Percentiles rank a stretch among this genome's conserved stretches.
Conservation (phyloP, 2,113 vertebrate genomes). For the Pseudopipra pipra region DNA sequence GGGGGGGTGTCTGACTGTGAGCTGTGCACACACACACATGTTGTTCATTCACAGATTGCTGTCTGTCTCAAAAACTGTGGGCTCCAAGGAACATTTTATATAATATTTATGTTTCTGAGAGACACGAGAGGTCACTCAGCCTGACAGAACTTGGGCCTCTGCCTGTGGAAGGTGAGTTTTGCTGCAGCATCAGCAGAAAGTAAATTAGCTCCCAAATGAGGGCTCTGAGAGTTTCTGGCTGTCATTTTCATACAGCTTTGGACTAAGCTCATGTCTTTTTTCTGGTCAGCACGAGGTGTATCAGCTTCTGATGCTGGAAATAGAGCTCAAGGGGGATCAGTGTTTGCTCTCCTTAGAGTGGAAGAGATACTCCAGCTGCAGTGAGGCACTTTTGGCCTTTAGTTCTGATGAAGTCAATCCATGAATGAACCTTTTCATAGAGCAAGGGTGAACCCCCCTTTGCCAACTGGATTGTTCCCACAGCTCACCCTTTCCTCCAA, state of each 20-base stretch:
- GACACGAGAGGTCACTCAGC: not conserved
- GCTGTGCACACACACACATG: not conserved
- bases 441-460: not conserved
- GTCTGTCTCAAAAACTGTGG: not conserved
- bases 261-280: not conserved
- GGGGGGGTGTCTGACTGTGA: not conserved
- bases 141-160: not conserved
- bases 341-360: not conserved
- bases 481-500: not conserved
- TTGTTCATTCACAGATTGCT: not conserved
- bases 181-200: constrained; percentile 51
- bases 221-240: not conserved
- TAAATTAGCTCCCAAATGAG: constrained; percentile 31
- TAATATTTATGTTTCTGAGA: constrained; percentile 13
- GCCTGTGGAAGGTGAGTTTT: not conserved
- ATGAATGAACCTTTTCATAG: not conserved
- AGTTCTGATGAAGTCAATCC: not conserved
- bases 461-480: not conserved
- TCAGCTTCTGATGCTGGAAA: not conserved
- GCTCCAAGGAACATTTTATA: not conserved
- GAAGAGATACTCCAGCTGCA: not conserved
- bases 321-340: not conserved
- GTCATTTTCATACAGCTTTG: not conserved
- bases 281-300: not conserved
- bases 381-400: not conserved